Base-by-base conservation (phyloP, 1,140 invertebrate genomes). In the Pogonognathellus flavescens region DNA sequence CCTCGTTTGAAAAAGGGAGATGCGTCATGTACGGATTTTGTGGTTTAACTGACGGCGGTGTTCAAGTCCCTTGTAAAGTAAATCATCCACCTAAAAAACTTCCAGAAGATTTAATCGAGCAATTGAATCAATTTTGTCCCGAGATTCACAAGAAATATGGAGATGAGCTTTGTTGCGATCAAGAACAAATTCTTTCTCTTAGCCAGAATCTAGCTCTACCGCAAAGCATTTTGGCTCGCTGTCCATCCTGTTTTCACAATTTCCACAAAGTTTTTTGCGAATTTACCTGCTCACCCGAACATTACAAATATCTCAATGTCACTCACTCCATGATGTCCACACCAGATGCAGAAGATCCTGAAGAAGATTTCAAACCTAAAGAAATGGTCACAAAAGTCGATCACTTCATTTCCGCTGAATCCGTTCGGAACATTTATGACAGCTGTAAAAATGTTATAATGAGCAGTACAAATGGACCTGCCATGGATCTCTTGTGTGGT, bases 191-290 rank as follows among this genome's bases (percentile, higher is more conserved):
- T 9, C 49, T 82, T 7, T 89, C 89, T 20, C 84, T 93, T 20
- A 84, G 89, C 6, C 16, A 59, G 0, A 91, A 90, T 81, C 88
- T 92, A 60, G 89, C 66, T 11, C 59, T 91, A 1, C 90, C 92
- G 9, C 85, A 89, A 31, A 87, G 90, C 18, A 60, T 93, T 1
- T 91, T 98, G 7, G 91, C 92, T 22, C 91, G 96, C 83, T 98
- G 97, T 91, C 97, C 97, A 0, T 94, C 95, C 0, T 98, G 97
- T 90, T 93, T 95, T 90, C 91, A 93, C 55, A 98, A 98, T 91
- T 94, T 98, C 89, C 91, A 94, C 0, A 92, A 94, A 82, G 93
- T 96, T 86, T 93, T 97, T 85, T 98, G 97, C 89, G 93, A 94
- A 59, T 92, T 97, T 88, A 95, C 96, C 0, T 99, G 97, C 90